Evolutionary conservation across 2,888 invertebrate species (phyloP).

Genomic region (Lamellibrachia columna): DNA sequence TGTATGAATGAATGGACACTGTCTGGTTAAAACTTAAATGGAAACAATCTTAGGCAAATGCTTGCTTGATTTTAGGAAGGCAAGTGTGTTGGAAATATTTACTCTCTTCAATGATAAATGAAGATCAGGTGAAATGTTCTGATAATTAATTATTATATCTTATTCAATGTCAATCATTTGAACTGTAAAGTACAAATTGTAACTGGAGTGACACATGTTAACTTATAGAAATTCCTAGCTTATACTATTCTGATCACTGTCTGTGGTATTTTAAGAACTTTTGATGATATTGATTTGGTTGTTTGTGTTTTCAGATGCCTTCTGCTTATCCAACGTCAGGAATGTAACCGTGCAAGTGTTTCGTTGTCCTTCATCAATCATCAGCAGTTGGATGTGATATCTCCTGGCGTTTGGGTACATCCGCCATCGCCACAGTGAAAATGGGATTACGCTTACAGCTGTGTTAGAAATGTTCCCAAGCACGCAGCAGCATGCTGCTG

Average conservation of each 20-base stretch:
- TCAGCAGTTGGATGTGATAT: slow-evolving; percentile 12
- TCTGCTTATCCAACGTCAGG: background rate
- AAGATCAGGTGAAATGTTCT: background rate
- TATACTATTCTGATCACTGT: background rate
- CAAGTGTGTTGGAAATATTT: background rate
- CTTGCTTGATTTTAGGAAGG: background rate
- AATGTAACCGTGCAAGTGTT: background rate
- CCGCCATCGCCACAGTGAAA: background rate
- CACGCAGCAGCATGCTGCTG: background rate
- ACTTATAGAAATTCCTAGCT: background rate
- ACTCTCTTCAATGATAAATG: background rate
- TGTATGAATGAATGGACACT: background rate
- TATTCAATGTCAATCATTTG: background rate
- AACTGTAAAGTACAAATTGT: background rate
- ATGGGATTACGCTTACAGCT: background rate
- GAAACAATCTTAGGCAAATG: background rate
- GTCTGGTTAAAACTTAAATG: background rate
- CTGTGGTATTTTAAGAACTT: background rate
- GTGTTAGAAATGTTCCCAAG: background rate
- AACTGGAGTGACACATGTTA: background rate
- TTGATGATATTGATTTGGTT: background rate
- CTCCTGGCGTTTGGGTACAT: background rate
- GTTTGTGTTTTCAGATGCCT: slow-evolving; percentile 10
- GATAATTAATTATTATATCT: background rate
- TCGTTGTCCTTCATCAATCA: background rate